phyloP scores from a whole-genome alignment of 2,113 vertebrate species.

The Alouatta palliata region DNA sequence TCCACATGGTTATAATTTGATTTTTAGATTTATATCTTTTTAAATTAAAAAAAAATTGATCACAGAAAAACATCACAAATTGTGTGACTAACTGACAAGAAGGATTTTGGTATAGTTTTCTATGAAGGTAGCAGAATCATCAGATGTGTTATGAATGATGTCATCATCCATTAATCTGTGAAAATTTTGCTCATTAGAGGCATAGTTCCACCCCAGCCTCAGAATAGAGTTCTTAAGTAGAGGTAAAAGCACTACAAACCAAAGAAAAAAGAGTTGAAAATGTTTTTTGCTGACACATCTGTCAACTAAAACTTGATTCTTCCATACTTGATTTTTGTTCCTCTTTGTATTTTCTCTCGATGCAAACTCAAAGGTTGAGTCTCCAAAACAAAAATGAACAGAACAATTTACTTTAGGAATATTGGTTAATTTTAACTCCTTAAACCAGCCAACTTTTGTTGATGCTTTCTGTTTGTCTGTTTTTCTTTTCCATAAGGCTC shows the following conservation, averaged over 20 bases:
- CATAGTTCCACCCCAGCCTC: background rate
- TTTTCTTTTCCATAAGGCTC: too few relatives aligned
- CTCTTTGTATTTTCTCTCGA: background rate
- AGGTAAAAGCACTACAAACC: background rate
- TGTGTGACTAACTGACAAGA: background rate
- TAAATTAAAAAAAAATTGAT: background rate
- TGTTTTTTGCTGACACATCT: background rate
- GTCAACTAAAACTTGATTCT: background rate
- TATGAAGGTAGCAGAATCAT: background rate
- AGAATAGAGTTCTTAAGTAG: background rate
- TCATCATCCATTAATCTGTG: slow-evolving; percentile 33
- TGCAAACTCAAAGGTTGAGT: background rate
- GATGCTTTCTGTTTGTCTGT: too few relatives aligned
- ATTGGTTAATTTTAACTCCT: background rate
- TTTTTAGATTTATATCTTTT: background rate
- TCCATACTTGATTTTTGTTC: background rate
- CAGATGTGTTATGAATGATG: background rate
- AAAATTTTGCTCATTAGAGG: background rate
- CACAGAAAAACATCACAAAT: background rate
- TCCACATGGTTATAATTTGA: background rate
- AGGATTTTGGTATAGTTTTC: background rate
- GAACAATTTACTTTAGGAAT: background rate
- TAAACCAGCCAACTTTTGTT: background rate
- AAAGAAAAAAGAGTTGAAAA: background rate
- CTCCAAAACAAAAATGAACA: background rate